Evolutionary conservation across 1,140 invertebrate genomes (phyloP), one percentile per base, ranked within the genome.

Genomic region (Oppia nitens): DNA sequence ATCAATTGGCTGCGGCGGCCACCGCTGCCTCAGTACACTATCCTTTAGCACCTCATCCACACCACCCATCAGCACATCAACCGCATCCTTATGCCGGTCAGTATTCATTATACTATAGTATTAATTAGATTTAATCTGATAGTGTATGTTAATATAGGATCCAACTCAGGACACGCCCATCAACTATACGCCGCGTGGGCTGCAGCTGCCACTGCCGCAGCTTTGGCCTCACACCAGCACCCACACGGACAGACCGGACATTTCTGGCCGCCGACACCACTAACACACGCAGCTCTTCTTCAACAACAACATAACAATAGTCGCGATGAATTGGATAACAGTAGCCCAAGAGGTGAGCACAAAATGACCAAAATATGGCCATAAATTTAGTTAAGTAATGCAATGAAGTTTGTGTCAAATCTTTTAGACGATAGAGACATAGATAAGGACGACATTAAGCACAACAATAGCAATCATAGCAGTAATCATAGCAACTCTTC

Each of bases 1-100:
- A 58, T 48, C 87, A 0, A 87, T 87, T 1, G 87, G 87, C 20
- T 91, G 91, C 69, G 86, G 87, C 0, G 72, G 90, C 1, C 90
- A 90, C 70, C 67, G 71, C 60, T 55, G 64, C 66, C 45, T 57
- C 60, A 21, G 59, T 64, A 0, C 57, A 61, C 21, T 68, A 72
- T 29, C 71, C 71, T 0, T 68, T 69, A 68, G 53, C 62, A 4
- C 49, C 52, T 17, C 60, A 59, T 40, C 53, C 28, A n/a, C 32
- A 47, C 40, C 54, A 55, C n/a, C 53, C 54, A 29, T 58, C 47
- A 32, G 64, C 64, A 27, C n/a, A 57, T 32, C 24, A 17, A 32
- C n/a, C 49, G 3, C 26, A 20, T 29, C 60, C 21, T 20, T 60
- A 61, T 54, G 49, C 60, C 21, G 60, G 56, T 62, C 59, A 51